Evolutionary conservation across 2,888 invertebrate genomes (phyloP).

Genomic region (Andrena trimmerana): DNA sequence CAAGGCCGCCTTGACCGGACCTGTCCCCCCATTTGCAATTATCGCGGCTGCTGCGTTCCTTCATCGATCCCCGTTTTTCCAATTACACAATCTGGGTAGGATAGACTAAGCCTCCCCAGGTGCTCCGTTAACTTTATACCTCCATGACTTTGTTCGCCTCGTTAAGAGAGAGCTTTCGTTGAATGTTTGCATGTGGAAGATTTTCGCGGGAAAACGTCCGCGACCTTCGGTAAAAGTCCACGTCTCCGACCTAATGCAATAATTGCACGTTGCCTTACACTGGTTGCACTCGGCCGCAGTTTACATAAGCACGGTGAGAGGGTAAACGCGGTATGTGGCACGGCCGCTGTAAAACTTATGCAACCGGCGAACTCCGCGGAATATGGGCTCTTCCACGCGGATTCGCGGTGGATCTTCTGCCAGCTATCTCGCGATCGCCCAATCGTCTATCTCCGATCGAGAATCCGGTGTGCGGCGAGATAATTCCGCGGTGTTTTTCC

Average conservation of each 20-base stretch:
- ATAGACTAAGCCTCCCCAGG: neutral
- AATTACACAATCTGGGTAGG: neutral
- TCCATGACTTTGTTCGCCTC: too few relatives aligned
- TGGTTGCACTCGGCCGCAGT: constrained; percentile 18
- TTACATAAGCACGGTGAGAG: constrained; percentile 43
- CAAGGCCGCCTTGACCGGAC: constrained; percentile 4
- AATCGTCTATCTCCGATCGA: too few relatives aligned
- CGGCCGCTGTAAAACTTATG: constrained; percentile 28
- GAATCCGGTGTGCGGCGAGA: too few relatives aligned
- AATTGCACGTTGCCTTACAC: constrained; percentile 13
- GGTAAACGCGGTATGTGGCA: constrained; percentile 18
- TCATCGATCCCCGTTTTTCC: neutral
- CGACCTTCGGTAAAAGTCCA: neutral
- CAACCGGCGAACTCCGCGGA: constrained; percentile 36
- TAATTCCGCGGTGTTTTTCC: too few relatives aligned
- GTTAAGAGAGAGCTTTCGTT: too few relatives aligned
- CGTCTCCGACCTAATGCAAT: neutral
- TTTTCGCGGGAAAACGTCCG: too few relatives aligned
- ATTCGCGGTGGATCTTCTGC: too few relatives aligned
- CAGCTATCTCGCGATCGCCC: too few relatives aligned
- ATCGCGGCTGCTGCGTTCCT: neutral
- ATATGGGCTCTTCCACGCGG: neutral
- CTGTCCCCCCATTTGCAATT: constrained; percentile 11
- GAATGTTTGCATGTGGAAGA: too few relatives aligned
- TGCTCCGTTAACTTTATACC: too few relatives aligned